phyloP scores from a whole-genome alignment of 2,113 vertebrate species.

The Paralichthys olivaceus region DNA sequence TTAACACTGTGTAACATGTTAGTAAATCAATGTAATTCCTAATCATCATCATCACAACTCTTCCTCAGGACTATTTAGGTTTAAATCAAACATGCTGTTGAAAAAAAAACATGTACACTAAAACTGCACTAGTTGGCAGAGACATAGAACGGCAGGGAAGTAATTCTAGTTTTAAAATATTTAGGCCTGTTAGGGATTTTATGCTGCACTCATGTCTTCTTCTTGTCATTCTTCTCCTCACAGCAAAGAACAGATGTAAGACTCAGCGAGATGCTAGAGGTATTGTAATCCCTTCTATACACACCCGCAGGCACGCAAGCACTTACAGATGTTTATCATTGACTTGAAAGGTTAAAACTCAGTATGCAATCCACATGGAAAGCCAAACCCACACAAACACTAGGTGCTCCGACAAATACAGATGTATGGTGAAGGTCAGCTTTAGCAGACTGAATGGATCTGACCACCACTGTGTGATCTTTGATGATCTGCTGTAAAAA shows the following conservation, averaged over 20 bases:
- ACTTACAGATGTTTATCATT: constrained; percentile 12
- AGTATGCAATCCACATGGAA: constrained; percentile 10
- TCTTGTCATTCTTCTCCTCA: constrained; percentile 38
- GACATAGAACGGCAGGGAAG: too few relatives aligned
- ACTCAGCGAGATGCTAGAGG: constrained; percentile 99
- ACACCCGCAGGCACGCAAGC: not conserved
- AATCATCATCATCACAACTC: not conserved
- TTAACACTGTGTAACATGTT: not conserved
- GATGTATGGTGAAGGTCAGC: constrained; percentile 38
- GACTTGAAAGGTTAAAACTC: constrained; percentile 34
- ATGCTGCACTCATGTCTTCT: constrained; percentile 18
- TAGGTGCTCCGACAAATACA: not conserved
- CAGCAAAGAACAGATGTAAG: constrained; percentile 99
- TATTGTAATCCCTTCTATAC: constrained; percentile 59
- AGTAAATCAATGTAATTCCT: not conserved
- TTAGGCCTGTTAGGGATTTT: constrained; percentile 12
- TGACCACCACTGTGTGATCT: constrained; percentile 6
- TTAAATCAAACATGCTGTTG: not conserved
- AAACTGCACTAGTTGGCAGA: too few relatives aligned
- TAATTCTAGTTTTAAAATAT: not conserved
- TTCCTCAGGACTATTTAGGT: constrained; percentile 7
- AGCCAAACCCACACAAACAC: constrained; percentile 29
- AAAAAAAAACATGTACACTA: too few relatives aligned
- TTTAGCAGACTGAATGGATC: constrained; percentile 9
- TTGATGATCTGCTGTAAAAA: not conserved